A percentile compares a stretch with the other conserved stretches of the same genome.
phyloP scores from a whole-genome alignment of 1,140 invertebrate species.

The Acromyrmex heyeri region DNA sequence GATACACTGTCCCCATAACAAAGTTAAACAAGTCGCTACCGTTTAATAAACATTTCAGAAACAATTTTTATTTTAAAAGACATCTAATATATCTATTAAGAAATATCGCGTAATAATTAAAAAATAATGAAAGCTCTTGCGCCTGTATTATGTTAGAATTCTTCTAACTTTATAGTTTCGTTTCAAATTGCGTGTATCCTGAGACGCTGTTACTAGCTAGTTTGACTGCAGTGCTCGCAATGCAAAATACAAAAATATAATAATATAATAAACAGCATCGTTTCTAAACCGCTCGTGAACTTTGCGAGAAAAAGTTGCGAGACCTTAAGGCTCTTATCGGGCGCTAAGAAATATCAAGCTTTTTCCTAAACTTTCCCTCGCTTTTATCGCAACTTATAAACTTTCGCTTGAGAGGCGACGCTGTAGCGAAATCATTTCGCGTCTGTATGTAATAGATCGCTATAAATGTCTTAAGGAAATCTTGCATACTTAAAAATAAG shows the following conservation, averaged over 20 bases:
- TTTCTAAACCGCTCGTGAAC: constrained; percentile 41
- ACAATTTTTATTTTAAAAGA: background rate
- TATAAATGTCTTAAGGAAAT: constrained; percentile 46
- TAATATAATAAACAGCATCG: constrained; percentile 52
- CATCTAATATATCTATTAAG: background rate
- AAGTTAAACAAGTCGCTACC: background rate
- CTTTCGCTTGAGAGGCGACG: constrained; percentile 45
- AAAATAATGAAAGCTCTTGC: background rate
- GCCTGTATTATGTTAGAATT: background rate
- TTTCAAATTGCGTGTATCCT: constrained; percentile 1
- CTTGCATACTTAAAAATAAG: constrained; percentile 12
- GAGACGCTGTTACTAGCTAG: background rate
- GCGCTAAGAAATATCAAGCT: constrained; percentile 64
- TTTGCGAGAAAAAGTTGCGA: constrained; percentile 64
- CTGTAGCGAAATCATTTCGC: constrained; percentile 36
- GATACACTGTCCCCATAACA: background rate
- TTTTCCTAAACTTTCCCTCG: constrained; percentile 55
- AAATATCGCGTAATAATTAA: background rate
- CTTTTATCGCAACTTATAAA: constrained; percentile 63
- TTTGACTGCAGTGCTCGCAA: background rate
- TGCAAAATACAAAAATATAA: constrained; percentile 42
- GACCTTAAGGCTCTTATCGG: constrained; percentile 67
- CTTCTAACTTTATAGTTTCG: background rate
- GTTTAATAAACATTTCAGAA: background rate
- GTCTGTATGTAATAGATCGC: constrained; percentile 39